These are phyloP conservation scores for Chymomyza amoena DNA, from an alignment of 2,888 invertebrate genomes.

Conservation along the genomic window DNA sequence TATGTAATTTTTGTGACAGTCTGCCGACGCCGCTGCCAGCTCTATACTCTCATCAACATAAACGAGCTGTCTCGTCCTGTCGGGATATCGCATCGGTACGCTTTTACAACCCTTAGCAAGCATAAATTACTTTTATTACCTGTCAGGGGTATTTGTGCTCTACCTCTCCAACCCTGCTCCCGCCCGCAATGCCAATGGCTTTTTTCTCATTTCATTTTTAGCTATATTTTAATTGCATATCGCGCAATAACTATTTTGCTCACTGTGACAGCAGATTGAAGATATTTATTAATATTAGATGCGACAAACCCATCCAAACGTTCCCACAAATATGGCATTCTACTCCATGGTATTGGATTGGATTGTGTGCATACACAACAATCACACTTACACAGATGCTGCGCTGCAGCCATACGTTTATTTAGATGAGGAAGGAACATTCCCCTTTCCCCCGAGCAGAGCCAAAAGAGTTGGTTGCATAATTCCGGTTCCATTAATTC, in stretches of 20 bases:
- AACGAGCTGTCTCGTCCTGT: conserved; percentile 59
- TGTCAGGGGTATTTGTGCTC: conserved; percentile 73
- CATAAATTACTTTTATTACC: conserved; percentile 78
- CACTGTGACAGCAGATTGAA: conserved; percentile 72
- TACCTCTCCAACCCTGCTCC: conserved; percentile 4
- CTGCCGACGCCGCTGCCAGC: background rate
- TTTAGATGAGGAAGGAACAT: background rate
- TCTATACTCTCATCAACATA: conserved; percentile 63
- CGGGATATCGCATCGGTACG: conserved; percentile 35
- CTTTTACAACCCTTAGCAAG: conserved; percentile 75
- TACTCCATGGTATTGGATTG: too few relatives aligned
- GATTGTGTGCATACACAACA: conserved; percentile 22
- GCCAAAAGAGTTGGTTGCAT: conserved; percentile 46
- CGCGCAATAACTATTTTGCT: conserved; percentile 74
- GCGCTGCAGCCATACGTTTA: background rate
- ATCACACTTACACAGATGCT: background rate
- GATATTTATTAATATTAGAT: conserved; percentile 76
- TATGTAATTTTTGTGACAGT: conserved; percentile 8
- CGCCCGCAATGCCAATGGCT: conserved; percentile 6
- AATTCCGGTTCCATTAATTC: conserved; percentile 72
- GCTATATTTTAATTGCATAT: conserved; percentile 77
- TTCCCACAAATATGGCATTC: too few relatives aligned
- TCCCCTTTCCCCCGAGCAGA: conserved; percentile 14
- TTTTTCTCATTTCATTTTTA: conserved; percentile 64
- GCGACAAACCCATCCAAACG: conserved; percentile 47